Evolutionary conservation across 2,888 invertebrate genomes (phyloP).

Genomic region (Lycaena phlaeas): DNA sequence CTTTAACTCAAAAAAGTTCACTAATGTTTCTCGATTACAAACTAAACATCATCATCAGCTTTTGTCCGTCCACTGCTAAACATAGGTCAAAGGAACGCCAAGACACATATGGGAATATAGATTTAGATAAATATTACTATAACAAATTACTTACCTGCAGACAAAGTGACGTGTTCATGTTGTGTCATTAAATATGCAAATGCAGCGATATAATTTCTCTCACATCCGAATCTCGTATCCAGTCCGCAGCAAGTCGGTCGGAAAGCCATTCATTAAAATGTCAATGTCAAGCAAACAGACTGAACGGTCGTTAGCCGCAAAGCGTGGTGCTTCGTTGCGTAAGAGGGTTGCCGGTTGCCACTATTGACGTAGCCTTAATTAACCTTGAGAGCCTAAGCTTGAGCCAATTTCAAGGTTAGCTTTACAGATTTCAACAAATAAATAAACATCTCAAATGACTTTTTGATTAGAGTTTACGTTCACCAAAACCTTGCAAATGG

Average conservation of each 20-base stretch:
- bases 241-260: slow-evolving; percentile 16
- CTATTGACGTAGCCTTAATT: slow-evolving; percentile 15
- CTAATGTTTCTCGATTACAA: no score
- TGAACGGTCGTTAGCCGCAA: slow-evolving; percentile 18
- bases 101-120: no score
- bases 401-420: slow-evolving; percentile 6
- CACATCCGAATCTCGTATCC: slow-evolving; percentile 10
- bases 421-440: slow-evolving; percentile 1
- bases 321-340: slow-evolving; percentile 16
- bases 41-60: no score
- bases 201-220: slow-evolving; percentile 8
- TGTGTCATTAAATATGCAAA: slow-evolving; percentile 1
- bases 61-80: no score
- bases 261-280: slow-evolving; percentile 18
- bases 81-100: no score
- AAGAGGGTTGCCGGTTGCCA: slow-evolving; percentile 19
- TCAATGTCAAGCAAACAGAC: slow-evolving; percentile 20
- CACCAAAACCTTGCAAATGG: not conserved
- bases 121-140: no score
- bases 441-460: slow-evolving; percentile 1
- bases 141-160: no score
- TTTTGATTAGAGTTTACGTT: slow-evolving; percentile 2
- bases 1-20: no score
- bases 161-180: no score
- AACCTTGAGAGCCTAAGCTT: slow-evolving; percentile 24